Base-by-base conservation (phyloP, 2,888 invertebrate species). In the Physocephala rufipes region DNA sequence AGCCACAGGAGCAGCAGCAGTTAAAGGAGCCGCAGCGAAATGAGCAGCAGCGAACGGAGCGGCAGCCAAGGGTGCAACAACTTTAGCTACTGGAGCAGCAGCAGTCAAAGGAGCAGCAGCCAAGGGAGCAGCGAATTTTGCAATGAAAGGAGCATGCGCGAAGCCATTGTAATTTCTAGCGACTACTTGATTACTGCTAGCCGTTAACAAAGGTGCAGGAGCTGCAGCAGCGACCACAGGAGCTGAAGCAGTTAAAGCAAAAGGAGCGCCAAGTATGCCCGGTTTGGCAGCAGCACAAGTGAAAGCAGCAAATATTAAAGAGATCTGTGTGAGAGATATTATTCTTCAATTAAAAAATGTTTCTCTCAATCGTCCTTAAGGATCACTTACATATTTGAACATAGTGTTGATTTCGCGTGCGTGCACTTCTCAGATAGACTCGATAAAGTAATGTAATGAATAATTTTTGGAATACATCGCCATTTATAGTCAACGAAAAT, bases 101-200 rank as follows among this genome's bases (percentile, higher is more conserved):
- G 9, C 4, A 36, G 36, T 4, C 36, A 9, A 7, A 15, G 55
- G 15, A 15, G 24, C 13, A 26, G 24, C 12, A 24, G 53, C 69
- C 21, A 73, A 74, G 13, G 79, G 2, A 26, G 24, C 12, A 24
- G 53, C 69, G 15, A 73, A 74, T 13, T 79, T 9, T 30, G 75
- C 76, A 19, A 74, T 47, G 67, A 80, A 36, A 1, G 82, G 80
- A 0, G 82, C 80, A 26, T 76, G 67, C 28, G 81, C 81, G 45
- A 82, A 79, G 24, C 80, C 81, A 76, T 81, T 81, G 68, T 75
- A 78, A 13, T 77, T 81, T 43, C 81, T 73, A 21, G 80, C 80
- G 74, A 81, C 76, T 28, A 80, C 76, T 68, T 81, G 82, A 71
- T 78, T 81, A 43, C 81, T 81, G 74, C 79, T 79, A 62, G 82